Percentiles rank a stretch among this genome's conserved stretches.
Conservation (phyloP, 2,113 vertebrate species). For the Corythaixoides concolor region DNA sequence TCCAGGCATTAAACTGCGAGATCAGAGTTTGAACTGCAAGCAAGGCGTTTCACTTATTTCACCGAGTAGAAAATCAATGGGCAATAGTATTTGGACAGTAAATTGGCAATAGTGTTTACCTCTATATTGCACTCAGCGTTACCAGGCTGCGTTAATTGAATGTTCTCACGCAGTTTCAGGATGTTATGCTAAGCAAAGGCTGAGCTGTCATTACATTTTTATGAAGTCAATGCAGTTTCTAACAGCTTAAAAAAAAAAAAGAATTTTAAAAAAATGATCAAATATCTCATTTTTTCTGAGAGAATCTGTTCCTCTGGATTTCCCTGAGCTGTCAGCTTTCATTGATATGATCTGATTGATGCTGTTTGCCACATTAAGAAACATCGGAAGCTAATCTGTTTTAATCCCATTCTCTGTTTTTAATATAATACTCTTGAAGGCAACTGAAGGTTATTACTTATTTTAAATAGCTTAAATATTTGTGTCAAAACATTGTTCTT, state of each 20-base stretch:
- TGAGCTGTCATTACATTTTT: slow-evolving; percentile 63
- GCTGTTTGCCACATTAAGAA: slow-evolving; percentile 64
- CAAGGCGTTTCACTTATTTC: neutral
- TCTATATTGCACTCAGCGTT: neutral
- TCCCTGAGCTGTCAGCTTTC: slow-evolving; percentile 60
- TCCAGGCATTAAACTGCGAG: neutral
- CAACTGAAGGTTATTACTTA: slow-evolving; percentile 59
- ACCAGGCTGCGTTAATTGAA: neutral
- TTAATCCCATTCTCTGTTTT: slow-evolving; percentile 68
- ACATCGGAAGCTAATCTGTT: slow-evolving; percentile 55
- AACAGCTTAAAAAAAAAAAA: slow-evolving; percentile 9
- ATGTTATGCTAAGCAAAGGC: slow-evolving; percentile 47
- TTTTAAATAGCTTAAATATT: slow-evolving; percentile 72
- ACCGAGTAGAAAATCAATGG: neutral
- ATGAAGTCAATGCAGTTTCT: slow-evolving; percentile 43
- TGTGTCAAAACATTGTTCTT: slow-evolving; percentile 68
- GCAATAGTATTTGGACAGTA: neutral
- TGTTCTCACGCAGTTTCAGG: slow-evolving; percentile 9
- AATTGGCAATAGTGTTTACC: neutral
- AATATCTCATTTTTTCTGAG: slow-evolving; percentile 55
- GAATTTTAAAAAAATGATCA: slow-evolving; percentile 48
- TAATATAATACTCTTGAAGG: slow-evolving; percentile 65
- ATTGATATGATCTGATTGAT: slow-evolving; percentile 64
- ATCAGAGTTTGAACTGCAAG: neutral
- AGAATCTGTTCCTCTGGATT: slow-evolving; percentile 50